Conservation (phyloP, 2,888 invertebrate species). For the Tridacna crocea region DNA sequence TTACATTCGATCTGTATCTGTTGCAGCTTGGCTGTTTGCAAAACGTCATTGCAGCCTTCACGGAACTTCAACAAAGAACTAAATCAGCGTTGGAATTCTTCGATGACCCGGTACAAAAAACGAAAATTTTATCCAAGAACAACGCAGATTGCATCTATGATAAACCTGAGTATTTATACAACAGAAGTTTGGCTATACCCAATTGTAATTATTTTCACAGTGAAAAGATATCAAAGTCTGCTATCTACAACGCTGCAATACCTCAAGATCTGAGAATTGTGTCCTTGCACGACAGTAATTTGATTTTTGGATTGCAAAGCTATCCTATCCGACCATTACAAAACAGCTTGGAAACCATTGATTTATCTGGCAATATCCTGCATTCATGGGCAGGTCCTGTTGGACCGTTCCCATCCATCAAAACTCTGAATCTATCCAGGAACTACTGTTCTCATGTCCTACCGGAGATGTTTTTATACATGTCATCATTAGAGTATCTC, state of each 20-base stretch:
- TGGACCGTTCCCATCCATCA: conserved; percentile 24
- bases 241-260: conserved; percentile 2
- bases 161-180: conserved; percentile 8
- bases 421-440: conserved; percentile 37
- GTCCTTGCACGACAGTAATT: conserved; percentile 10
- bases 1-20: conserved; percentile 47
- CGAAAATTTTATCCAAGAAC: neutral
- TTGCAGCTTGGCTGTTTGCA: conserved; percentile 31
- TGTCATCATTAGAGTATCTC: conserved; percentile 20
- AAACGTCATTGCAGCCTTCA: conserved; percentile 7
- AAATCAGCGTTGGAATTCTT: neutral
- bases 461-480: conserved; percentile 10
- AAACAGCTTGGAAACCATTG: conserved; percentile 22
- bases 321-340: neutral
- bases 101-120: neutral
- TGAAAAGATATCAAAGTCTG: neutral
- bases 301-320: conserved; percentile 18
- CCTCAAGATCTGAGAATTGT: conserved; percentile 6
- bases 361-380: conserved; percentile 41
- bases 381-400: conserved; percentile 24
- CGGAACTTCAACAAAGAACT: conserved; percentile 9
- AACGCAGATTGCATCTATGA: conserved; percentile 26
- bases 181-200: conserved; percentile 6
- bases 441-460: conserved; percentile 27
- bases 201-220: conserved; percentile 26